Percentiles rank a stretch among this genome's conserved stretches.
Conservation (phyloP, 2,797 vertebrate species). For the Darevskia nairensis region DNA sequence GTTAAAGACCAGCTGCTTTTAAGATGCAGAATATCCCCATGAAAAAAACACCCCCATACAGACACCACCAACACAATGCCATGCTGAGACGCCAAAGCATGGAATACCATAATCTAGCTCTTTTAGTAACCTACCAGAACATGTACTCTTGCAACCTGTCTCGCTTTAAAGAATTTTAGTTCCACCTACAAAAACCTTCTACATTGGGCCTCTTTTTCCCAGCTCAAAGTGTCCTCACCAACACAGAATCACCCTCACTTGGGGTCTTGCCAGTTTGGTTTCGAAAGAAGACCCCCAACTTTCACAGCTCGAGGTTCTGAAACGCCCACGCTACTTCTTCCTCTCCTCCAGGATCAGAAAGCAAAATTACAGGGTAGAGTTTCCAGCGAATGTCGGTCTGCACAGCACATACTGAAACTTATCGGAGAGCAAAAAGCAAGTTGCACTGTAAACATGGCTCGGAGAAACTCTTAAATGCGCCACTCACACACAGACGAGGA, state of each 20-base stretch:
- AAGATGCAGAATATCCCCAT: not conserved
- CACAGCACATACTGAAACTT: slow-evolving; percentile 18
- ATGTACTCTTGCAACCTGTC: slow-evolving; percentile 62
- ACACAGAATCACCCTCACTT: not conserved
- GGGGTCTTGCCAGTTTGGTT: not conserved
- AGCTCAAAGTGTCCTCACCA: not conserved
- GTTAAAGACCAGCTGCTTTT: not conserved
- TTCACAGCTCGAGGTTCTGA: not conserved
- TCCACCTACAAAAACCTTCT: slow-evolving; percentile 31
- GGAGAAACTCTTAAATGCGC: slow-evolving; percentile 43
- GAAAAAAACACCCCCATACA: slow-evolving; percentile 11
- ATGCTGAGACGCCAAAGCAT: slow-evolving; percentile 30
- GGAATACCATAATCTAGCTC: slow-evolving; percentile 45
- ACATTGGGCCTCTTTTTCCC: slow-evolving; percentile 29
- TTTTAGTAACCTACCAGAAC: slow-evolving; percentile 47
- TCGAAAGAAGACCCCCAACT: not conserved
- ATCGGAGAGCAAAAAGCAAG: slow-evolving; percentile 21
- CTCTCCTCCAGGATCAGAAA: not conserved
- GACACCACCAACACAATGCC: slow-evolving; percentile 27
- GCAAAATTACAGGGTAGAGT: not conserved
- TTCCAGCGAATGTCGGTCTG: not conserved
- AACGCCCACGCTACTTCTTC: rapidly evolving
- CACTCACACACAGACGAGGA: slow-evolving; percentile 20
- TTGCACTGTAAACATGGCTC: slow-evolving; percentile 48
- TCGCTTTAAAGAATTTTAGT: slow-evolving; percentile 52